These are phyloP conservation scores for Caenorhabditis virilis DNA, from an alignment of 2,888 invertebrate genomes.

Conservation along the genomic window DNA sequence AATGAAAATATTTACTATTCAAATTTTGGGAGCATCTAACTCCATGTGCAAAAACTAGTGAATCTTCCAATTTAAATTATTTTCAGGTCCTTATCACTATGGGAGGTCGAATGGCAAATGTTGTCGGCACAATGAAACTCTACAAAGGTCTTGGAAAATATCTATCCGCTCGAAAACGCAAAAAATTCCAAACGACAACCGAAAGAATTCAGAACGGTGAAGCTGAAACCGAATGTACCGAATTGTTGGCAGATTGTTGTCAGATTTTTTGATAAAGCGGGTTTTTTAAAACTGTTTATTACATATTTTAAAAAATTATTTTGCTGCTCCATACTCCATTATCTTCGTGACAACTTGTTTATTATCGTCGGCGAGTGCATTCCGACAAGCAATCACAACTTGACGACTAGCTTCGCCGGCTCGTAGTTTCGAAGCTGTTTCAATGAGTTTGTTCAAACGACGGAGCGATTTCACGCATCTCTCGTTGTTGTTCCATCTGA, in stretches of 20 bases:
- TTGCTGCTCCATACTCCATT: constrained; percentile 46
- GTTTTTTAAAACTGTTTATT: not conserved
- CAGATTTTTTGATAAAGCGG: constrained; percentile 28
- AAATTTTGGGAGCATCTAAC: too few species aligned
- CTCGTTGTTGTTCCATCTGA: constrained; percentile 46
- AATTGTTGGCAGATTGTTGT: constrained; percentile 53
- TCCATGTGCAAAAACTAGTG: too few species aligned
- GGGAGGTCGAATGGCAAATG: constrained; percentile 51
- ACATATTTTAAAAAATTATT: not conserved
- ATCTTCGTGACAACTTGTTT: constrained; percentile 52
- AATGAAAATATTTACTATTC: too few species aligned
- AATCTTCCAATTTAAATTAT: too few species aligned
- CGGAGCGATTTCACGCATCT: constrained; percentile 45
- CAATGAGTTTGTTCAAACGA: constrained; percentile 52
- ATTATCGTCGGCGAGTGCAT: constrained; percentile 62
- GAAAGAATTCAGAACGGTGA: constrained; percentile 54
- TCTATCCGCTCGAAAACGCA: constrained; percentile 48
- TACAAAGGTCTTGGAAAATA: constrained; percentile 56
- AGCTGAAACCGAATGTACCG: constrained; percentile 52
- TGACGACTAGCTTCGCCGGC: constrained; percentile 56
- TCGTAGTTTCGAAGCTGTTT: constrained; percentile 47
- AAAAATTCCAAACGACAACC: constrained; percentile 52
- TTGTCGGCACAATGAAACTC: constrained; percentile 55
- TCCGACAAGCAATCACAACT: constrained; percentile 59
- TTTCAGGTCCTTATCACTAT: constrained; percentile 47